phyloP scores from a whole-genome alignment of 1,140 invertebrate genomes.

The Homarus americanus region DNA sequence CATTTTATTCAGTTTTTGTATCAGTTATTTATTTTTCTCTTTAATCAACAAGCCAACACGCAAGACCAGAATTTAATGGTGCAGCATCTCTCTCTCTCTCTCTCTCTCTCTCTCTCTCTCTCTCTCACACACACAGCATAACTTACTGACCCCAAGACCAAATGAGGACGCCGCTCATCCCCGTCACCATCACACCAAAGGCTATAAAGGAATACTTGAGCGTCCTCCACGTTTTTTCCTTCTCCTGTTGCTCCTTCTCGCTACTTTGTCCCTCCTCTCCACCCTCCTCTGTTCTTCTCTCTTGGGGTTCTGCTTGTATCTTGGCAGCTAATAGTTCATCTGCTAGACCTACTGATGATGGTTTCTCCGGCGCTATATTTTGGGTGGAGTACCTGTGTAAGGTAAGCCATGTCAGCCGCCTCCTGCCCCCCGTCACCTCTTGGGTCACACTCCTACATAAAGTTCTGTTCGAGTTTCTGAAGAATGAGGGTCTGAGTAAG shows the following conservation, averaged over 20 bases:
- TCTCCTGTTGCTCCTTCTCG: slow-evolving; percentile 74
- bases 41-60: no score
- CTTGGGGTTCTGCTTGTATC: slow-evolving; percentile 77
- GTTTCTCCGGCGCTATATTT: not conserved
- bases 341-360: slow-evolving; percentile 53
- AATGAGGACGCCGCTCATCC: slow-evolving; percentile 77
- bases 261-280: slow-evolving; percentile 52
- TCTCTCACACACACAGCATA: no score
- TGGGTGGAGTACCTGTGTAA: not conserved
- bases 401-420: not conserved
- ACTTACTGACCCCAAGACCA: slow-evolving; percentile 78
- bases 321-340: slow-evolving; percentile 74
- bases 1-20: no score
- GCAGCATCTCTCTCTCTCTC: no score
- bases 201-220: slow-evolving; percentile 74
- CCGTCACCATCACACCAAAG: slow-evolving; percentile 79
- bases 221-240: slow-evolving; percentile 73
- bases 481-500: not conserved
- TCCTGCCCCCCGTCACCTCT: not conserved
- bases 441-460: not conserved
- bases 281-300: slow-evolving; percentile 65
- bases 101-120: no score
- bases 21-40: no score
- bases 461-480: not conserved
- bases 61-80: no score